phyloP scores from a whole-genome alignment of 1,140 invertebrate genomes.

The Delia radicum region DNA sequence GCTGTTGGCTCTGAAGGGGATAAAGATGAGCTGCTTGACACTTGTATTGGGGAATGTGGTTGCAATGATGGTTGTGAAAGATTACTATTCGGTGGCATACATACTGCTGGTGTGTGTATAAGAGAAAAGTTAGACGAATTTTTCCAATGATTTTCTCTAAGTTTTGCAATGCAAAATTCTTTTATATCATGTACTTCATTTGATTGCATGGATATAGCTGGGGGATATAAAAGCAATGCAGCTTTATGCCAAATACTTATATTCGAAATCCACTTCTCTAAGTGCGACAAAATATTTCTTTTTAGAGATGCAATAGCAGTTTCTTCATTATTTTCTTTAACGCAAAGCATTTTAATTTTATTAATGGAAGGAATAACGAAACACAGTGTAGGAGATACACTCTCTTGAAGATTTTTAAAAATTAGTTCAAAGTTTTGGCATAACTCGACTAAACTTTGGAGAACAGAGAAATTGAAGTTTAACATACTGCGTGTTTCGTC shows the following conservation, averaged over 20 bases:
- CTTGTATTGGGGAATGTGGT: background rate
- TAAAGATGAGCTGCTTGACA: background rate
- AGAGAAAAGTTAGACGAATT: background rate
- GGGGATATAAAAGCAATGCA: background rate
- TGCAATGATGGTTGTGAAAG: too few relatives aligned
- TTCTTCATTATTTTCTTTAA: background rate
- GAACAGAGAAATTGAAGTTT: background rate
- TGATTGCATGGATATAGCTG: background rate
- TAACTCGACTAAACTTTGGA: background rate
- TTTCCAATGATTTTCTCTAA: background rate
- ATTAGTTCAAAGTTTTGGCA: background rate
- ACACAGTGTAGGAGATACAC: background rate
- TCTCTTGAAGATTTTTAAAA: background rate
- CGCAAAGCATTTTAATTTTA: background rate
- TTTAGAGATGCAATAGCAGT: background rate
- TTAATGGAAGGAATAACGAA: background rate
- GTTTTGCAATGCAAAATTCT: background rate
- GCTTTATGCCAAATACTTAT: background rate
- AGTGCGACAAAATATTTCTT: background rate
- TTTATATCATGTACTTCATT: background rate
- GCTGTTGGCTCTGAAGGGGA: background rate
- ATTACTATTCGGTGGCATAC: too few relatives aligned
- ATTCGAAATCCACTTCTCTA: background rate
- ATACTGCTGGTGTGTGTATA: background rate
- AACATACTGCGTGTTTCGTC: background rate